Percentiles rank a stretch among this genome's conserved stretches.
These are phyloP conservation scores for Microcebus murinus DNA, from an alignment of 2,113 vertebrate genomes.

Conservation along the genomic window DNA sequence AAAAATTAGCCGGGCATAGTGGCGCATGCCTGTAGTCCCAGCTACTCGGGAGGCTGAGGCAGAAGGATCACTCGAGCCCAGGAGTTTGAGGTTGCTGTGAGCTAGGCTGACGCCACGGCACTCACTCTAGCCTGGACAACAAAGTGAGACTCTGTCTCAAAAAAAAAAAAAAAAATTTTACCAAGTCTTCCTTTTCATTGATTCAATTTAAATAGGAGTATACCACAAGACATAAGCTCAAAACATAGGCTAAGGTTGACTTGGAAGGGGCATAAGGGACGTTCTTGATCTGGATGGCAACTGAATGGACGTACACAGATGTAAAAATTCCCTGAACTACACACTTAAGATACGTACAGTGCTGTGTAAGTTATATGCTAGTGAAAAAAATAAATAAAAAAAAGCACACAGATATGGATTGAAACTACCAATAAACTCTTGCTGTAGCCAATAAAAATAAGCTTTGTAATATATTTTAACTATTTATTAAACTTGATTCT, in stretches of 20 bases:
- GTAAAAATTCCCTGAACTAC: not conserved
- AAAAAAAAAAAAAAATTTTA: too few species aligned
- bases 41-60: too few species aligned
- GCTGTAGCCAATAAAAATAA: not conserved
- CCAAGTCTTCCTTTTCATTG: not conserved
- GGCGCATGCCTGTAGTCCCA: too few species aligned
- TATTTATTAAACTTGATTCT: conserved; percentile 44
- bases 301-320: not conserved
- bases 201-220: not conserved
- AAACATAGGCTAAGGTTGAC: not conserved
- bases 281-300: not conserved
- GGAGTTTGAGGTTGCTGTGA: too few species aligned
- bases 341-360: not conserved
- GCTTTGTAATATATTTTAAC: not conserved
- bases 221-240: not conserved
- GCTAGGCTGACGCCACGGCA: too few species aligned
- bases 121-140: too few species aligned
- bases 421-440: not conserved
- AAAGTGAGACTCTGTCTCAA: too few species aligned
- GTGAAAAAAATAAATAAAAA: conserved; percentile 20
- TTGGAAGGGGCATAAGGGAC: not conserved
- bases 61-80: too few species aligned
- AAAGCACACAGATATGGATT: not conserved
- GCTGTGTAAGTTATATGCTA: not conserved
- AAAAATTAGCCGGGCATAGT: too few species aligned